Conservation (phyloP, 2,113 vertebrate genomes). For the Clupea harengus region DNA sequence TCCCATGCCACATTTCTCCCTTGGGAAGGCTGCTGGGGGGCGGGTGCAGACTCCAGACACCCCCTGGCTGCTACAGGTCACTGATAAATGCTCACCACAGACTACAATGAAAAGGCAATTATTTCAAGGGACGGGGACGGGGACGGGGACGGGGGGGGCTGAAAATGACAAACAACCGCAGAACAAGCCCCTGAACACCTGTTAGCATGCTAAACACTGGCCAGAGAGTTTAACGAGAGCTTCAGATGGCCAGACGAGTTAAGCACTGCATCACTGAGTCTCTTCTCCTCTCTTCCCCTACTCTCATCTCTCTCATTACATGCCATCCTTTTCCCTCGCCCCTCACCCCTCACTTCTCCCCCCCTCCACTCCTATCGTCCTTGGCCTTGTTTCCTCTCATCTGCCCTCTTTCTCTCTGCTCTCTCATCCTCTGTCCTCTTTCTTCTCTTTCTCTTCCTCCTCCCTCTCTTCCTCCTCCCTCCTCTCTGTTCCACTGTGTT, state of each 20-base stretch:
- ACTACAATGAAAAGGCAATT: slow-evolving; percentile 14
- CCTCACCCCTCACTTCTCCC: neutral
- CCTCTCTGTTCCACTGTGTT: neutral
- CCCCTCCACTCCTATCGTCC: neutral
- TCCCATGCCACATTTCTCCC: neutral
- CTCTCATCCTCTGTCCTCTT: neutral
- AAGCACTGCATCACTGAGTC: neutral
- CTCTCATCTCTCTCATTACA: neutral
- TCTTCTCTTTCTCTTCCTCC: neutral
- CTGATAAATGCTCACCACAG: slow-evolving; percentile 6
- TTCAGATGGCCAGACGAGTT: neutral
- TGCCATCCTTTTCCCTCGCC: neutral
- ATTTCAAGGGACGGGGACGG: neutral
- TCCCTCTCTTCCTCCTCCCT: neutral
- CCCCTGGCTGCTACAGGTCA: neutral
- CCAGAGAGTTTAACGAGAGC: neutral
- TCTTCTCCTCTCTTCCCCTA: neutral
- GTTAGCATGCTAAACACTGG: neutral
- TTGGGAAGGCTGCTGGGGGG: neutral
- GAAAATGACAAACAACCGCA: neutral
- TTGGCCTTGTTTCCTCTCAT: slow-evolving; percentile 5
- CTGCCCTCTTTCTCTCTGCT: neutral
- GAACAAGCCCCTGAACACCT: neutral
- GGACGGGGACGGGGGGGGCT: neutral
- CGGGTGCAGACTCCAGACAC: neutral